Evolutionary conservation across 2,113 vertebrate species (phyloP).

Genomic region (Potamarius usumacintae): DNA sequence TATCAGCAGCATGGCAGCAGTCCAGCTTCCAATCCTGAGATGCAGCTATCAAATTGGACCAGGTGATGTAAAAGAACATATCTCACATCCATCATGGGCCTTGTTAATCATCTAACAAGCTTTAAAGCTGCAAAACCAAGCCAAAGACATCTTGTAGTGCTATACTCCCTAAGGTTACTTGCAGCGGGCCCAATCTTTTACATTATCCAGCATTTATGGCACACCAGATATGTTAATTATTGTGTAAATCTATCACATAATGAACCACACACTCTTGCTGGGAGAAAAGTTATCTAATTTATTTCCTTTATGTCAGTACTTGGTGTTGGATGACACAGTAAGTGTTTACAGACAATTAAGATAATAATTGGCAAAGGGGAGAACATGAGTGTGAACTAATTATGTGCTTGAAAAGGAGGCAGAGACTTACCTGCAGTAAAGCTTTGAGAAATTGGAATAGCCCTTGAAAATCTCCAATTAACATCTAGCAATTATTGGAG

Average conservation of each 20-base stretch:
- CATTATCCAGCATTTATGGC: background rate
- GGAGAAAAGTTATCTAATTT: background rate
- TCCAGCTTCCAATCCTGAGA: constrained; percentile 19
- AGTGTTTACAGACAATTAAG: constrained; percentile 56
- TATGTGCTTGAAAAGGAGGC: constrained; percentile 48
- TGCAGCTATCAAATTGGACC: constrained; percentile 1
- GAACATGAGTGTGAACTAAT: constrained; percentile 55
- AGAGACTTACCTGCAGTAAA: constrained; percentile 41
- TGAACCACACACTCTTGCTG: background rate
- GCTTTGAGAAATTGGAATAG: constrained; percentile 32
- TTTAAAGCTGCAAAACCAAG: constrained; percentile 4
- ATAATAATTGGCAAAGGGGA: constrained; percentile 55
- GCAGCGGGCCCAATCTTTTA: background rate
- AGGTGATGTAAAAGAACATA: constrained; percentile 2
- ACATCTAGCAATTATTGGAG: constrained; percentile 29
- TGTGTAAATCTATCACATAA: background rate
- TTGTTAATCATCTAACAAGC: constrained; percentile 14
- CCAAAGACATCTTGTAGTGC: constrained; percentile 1
- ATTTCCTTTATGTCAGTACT: constrained; percentile 49
- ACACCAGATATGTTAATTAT: constrained; percentile 2
- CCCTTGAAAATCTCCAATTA: constrained; percentile 52
- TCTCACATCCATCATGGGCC: background rate
- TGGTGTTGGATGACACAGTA: constrained; percentile 50
- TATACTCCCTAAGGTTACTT: constrained; percentile 1
- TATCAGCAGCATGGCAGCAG: constrained; percentile 18